A percentile compares a stretch with the other conserved stretches of the same genome.
These are phyloP conservation scores for Distichodus sexfasciatus DNA, from an alignment of 2,797 vertebrate genomes.

Conservation along the genomic window DNA sequence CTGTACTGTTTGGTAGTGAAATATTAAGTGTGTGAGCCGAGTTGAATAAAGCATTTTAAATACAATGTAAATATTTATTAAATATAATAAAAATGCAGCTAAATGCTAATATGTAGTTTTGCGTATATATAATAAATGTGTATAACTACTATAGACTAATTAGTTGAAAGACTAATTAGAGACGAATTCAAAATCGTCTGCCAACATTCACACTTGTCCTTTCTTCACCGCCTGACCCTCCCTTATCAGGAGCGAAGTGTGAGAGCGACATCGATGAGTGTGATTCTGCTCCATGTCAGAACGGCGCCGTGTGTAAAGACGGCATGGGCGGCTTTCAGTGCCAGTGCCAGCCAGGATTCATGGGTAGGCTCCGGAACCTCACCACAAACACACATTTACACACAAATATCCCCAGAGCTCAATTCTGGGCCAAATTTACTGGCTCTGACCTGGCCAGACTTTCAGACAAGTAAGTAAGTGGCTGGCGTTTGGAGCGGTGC, in stretches of 20 bases:
- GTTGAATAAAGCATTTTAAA: no score
- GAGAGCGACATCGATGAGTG: constrained; percentile 92
- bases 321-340: constrained; percentile 83
- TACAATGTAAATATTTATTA: no score
- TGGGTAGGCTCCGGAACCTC: constrained; percentile 77
- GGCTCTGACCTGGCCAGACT: constrained; percentile 19
- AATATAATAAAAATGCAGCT: no score
- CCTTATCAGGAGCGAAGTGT: constrained; percentile 88
- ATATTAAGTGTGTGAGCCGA: no score
- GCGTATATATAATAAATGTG: no score
- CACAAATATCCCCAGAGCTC: not conserved
- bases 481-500: constrained; percentile 2
- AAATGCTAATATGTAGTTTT: no score
- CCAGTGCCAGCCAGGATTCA: constrained; percentile 85
- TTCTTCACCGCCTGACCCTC: not conserved
- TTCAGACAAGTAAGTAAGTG: constrained; percentile 8
- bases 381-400: constrained; percentile 30
- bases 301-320: constrained; percentile 85
- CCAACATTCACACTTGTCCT: no score
- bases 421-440: constrained; percentile 14
- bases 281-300: constrained; percentile 85
- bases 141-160: no score
- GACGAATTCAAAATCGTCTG: no score
- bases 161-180: no score
- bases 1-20: no score